Evolutionary conservation across 92 coral and sea anemone species (phyloP).

Genomic region (Pocillopora meandrina): DNA sequence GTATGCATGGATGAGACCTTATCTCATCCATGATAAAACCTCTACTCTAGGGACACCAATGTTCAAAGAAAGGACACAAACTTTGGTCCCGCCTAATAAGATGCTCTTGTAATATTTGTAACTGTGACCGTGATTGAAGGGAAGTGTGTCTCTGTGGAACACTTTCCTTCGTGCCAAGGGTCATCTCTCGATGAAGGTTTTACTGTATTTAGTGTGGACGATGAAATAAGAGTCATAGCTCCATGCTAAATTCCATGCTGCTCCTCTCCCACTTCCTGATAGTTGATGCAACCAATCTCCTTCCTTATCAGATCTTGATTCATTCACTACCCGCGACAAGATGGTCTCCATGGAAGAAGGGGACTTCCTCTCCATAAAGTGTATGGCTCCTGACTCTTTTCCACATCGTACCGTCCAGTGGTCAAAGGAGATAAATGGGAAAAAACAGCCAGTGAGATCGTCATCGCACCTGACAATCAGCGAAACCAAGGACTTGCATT

Average conservation of each 20-base stretch:
- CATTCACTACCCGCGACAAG: constrained; percentile 53
- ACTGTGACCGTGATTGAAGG: no score
- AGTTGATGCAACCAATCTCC: background rate
- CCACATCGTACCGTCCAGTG: constrained; percentile 74
- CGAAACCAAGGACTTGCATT: constrained; percentile 73
- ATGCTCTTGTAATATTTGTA: no score
- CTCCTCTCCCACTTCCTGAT: background rate
- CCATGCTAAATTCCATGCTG: background rate
- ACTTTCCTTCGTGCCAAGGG: no score
- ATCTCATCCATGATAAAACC: no score
- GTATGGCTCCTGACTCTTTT: constrained; percentile 78
- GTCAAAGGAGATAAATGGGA: constrained; percentile 55
- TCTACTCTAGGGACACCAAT: no score
- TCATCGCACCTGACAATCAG: constrained; percentile 70
- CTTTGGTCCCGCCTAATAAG: no score
- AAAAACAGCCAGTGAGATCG: constrained; percentile 37
- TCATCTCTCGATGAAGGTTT: no score
- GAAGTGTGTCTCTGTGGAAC: no score
- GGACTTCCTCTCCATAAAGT: constrained; percentile 42
- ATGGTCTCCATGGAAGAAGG: constrained; percentile 52
- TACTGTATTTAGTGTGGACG: no score
- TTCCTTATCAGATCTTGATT: constrained; percentile 57
- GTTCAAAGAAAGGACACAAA: no score
- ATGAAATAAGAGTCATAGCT: no score
- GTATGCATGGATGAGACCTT: no score